Percentiles rank a stretch among this genome's conserved stretches.
These are phyloP conservation scores for Sebastolobus altivelis DNA, from an alignment of 2,797 vertebrate genomes.

Conservation along the genomic window DNA sequence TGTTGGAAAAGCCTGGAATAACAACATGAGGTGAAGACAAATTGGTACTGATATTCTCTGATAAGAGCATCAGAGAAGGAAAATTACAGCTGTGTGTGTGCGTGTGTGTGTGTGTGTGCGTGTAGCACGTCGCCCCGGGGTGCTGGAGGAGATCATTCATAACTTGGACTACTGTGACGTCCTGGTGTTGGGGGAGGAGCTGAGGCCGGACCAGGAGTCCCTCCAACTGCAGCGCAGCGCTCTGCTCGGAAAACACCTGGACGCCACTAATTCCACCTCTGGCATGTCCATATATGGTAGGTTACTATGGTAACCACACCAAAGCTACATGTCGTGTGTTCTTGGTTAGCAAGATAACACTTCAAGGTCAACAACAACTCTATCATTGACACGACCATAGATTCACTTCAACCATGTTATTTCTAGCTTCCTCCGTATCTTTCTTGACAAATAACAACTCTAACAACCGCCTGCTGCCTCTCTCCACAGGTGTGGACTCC, in stretches of 20 bases:
- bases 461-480: neutral
- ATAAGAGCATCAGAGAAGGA: no score
- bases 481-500: slow-evolving; percentile 91
- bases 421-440: neutral
- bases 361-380: neutral
- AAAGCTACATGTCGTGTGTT: slow-evolving; percentile 83
- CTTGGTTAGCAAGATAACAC: slow-evolving; percentile 38
- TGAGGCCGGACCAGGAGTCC: slow-evolving; percentile 89
- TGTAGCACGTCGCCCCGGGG: slow-evolving; percentile 85
- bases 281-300: slow-evolving; percentile 97
- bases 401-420: neutral
- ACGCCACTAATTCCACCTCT: slow-evolving; percentile 94
- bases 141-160: slow-evolving; percentile 92
- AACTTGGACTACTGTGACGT: slow-evolving; percentile 97
- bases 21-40: neutral
- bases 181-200: slow-evolving; percentile 91
- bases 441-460: neutral
- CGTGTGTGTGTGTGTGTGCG: slow-evolving; percentile 42
- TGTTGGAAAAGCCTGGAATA: slow-evolving; percentile 12
- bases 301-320: slow-evolving; percentile 28
- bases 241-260: slow-evolving; percentile 92
- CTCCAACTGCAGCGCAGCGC: slow-evolving; percentile 87
- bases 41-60: neutral
- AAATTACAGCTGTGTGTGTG: slow-evolving; percentile 2
- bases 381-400: neutral